Percentiles rank a stretch among this genome's conserved stretches.
These are phyloP conservation scores for Acanthosepion pharaonis DNA, from an alignment of 2,888 invertebrate species.

Conservation along the genomic window DNA sequence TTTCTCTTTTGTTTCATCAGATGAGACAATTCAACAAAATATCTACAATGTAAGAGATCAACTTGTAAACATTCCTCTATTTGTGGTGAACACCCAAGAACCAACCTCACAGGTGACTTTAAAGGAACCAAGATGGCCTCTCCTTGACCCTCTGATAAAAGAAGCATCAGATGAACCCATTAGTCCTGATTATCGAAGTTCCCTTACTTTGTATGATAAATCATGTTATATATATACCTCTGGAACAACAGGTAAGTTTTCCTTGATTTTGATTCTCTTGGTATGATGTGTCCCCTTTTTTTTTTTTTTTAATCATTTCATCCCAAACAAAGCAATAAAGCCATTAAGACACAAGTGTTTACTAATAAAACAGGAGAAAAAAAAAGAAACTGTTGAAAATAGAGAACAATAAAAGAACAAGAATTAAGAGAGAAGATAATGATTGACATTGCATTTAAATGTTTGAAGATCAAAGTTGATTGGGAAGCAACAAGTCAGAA, in stretches of 20 bases:
- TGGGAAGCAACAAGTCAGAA: too few relatives aligned
- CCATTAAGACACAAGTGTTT: too few relatives aligned
- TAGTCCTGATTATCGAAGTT: conserved; percentile 50
- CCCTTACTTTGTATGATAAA: conserved; percentile 48
- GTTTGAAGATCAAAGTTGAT: too few relatives aligned
- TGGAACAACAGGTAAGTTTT: conserved; percentile 60
- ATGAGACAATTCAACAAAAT: neutral
- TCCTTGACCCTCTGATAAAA: neutral
- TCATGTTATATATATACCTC: conserved; percentile 60
- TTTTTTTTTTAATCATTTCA: neutral
- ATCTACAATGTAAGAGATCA: neutral
- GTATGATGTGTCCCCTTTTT: neutral
- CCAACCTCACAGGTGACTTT: neutral
- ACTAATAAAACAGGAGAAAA: too few relatives aligned
- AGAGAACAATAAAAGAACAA: too few relatives aligned
- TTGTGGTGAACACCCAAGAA: neutral
- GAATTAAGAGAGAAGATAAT: too few relatives aligned
- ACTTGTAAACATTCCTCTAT: neutral
- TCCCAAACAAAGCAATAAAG: too few relatives aligned
- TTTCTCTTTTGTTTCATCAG: neutral
- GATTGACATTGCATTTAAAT: too few relatives aligned
- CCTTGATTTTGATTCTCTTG: neutral
- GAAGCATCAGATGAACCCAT: conserved; percentile 49
- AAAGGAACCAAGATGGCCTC: neutral
- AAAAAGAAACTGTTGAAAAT: too few relatives aligned